These are phyloP conservation scores for Platysternon megacephalum DNA, from an alignment of 2,113 vertebrate species.

Conservation along the genomic window DNA sequence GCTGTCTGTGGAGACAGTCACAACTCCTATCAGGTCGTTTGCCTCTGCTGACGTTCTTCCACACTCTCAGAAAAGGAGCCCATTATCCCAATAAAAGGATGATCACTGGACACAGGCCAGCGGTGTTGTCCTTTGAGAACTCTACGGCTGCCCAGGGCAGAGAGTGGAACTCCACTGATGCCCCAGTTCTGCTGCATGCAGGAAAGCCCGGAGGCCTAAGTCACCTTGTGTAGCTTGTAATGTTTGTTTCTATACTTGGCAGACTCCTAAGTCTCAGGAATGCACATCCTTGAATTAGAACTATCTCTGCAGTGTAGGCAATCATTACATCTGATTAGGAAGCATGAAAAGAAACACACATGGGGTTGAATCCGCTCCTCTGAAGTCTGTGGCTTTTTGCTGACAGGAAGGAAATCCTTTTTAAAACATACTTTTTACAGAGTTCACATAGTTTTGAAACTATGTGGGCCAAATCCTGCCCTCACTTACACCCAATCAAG, in stretches of 20 bases:
- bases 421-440: constrained; percentile 56
- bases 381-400: constrained; percentile 69
- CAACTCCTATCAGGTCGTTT: background rate
- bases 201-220: constrained; percentile 50
- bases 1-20: constrained; percentile 30
- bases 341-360: constrained; percentile 63
- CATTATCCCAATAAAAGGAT: constrained; percentile 2
- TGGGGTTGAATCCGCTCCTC: constrained; percentile 58
- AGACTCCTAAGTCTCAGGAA: constrained; percentile 51
- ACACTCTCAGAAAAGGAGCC: constrained; percentile 5
- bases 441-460: constrained; percentile 60
- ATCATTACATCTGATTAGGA: constrained; percentile 73
- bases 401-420: constrained; percentile 72
- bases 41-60: constrained; percentile 30
- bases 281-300: constrained; percentile 59
- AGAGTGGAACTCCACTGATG: constrained; percentile 3
- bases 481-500: constrained; percentile 5
- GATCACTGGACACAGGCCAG: constrained; percentile 36
- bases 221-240: constrained; percentile 48
- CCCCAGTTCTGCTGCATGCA: constrained; percentile 12
- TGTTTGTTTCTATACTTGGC: constrained; percentile 70
- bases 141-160: background rate
- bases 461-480: constrained; percentile 47
- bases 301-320: constrained; percentile 58
- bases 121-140: constrained; percentile 48